These are phyloP conservation scores for Ophion ventricosus DNA, from an alignment of 2,888 invertebrate species.

Conservation along the genomic window DNA sequence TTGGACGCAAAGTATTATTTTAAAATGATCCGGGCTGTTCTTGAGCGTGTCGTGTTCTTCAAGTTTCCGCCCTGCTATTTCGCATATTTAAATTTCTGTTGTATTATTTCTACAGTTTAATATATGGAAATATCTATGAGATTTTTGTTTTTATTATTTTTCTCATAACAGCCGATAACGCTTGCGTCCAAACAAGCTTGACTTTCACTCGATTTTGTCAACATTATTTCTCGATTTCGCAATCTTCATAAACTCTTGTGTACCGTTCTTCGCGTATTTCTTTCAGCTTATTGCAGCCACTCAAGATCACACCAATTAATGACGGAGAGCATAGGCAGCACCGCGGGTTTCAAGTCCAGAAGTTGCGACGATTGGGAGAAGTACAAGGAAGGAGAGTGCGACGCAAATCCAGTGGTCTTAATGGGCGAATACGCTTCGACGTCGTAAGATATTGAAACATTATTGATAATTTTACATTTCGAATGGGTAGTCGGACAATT, in stretches of 20 bases:
- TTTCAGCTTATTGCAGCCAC: slow-evolving; percentile 76
- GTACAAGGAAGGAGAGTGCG: slow-evolving; percentile 73
- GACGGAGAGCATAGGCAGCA: slow-evolving; percentile 76
- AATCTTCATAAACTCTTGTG: too few species aligned
- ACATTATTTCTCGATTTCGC: not conserved
- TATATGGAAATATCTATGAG: too few species aligned
- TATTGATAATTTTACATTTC: too few species aligned
- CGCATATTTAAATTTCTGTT: too few species aligned
- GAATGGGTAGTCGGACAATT: too few species aligned
- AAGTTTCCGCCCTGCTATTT: too few species aligned
- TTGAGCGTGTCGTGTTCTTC: too few species aligned
- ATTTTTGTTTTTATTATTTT: too few species aligned
- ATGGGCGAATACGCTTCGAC: slow-evolving; percentile 78
- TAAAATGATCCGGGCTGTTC: too few species aligned
- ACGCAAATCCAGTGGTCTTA: slow-evolving; percentile 74
- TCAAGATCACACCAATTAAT: slow-evolving; percentile 76
- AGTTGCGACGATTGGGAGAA: slow-evolving; percentile 75
- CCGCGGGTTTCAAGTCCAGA: slow-evolving; percentile 74
- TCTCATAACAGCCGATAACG: too few species aligned
- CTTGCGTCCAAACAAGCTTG: not conserved
- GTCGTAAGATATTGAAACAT: slow-evolving; percentile 70
- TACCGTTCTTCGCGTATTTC: not conserved
- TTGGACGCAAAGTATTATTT: too few species aligned
- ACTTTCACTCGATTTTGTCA: not conserved
- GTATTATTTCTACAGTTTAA: too few species aligned